phyloP scores from a whole-genome alignment of 2,888 invertebrate genomes.

The Cynaeus angustus region DNA sequence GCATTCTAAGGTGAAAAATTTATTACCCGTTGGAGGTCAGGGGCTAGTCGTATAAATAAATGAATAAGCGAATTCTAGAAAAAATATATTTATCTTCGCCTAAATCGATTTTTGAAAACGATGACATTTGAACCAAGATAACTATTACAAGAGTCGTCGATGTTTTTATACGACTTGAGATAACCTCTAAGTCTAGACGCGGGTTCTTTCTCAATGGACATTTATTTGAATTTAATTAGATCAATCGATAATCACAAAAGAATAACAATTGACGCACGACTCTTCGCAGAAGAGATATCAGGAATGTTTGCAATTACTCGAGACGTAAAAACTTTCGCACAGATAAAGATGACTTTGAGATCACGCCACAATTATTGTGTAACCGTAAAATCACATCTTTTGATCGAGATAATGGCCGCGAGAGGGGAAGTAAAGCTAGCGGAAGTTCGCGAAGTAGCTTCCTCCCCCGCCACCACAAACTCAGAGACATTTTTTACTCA shows the following conservation, averaged over 20 bases:
- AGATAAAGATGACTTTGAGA: not conserved
- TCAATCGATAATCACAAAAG: not conserved
- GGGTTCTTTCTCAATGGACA: conserved; percentile 3
- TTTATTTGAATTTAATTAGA: conserved; percentile 8
- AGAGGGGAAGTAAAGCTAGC: too few species aligned
- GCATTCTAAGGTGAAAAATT: not conserved
- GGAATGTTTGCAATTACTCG: not conserved
- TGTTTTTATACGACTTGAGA: conserved; percentile 18
- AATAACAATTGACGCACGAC: not conserved
- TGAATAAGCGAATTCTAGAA: too few species aligned
- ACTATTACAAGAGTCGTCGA: conserved; percentile 11
- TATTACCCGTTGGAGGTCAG: not conserved
- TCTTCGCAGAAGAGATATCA: conserved; percentile 16
- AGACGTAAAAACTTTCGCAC: too few species aligned
- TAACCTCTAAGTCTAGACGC: conserved; percentile 51
- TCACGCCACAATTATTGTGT: not conserved
- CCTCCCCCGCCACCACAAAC: conserved; percentile 8
- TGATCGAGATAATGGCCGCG: too few species aligned
- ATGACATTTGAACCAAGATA: conserved; percentile 13
- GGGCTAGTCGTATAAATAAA: too few species aligned
- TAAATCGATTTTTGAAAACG: conserved; percentile 9
- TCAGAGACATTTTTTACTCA: conserved; percentile 58
- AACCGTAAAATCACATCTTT: too few species aligned
- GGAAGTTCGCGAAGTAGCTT: too few species aligned
- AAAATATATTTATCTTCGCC: too few species aligned